Base-by-base conservation (phyloP, 1,140 invertebrate species). In the Meloidogyne exigua region DNA sequence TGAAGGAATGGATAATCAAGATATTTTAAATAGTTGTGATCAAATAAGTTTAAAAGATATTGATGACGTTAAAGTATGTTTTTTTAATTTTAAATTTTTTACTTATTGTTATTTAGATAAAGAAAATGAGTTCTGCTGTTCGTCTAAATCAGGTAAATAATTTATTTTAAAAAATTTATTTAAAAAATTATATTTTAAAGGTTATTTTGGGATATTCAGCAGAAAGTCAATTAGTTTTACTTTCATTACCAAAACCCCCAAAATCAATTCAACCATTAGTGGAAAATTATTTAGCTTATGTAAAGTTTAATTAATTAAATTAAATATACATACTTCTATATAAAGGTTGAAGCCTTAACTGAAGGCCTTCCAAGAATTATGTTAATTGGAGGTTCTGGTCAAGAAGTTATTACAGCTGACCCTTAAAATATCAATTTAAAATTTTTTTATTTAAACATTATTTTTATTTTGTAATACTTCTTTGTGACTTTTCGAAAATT, bases 361-460 rank as follows among this genome's bases (percentile, higher is more conserved):
- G 28, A 32, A 32, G 94, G 95, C 28, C 90, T 99, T 88, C 95
- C 97, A 88, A 91, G 94, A 88, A 95, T 98, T 80, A 90, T 99
- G 83, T 95, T 99, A 93, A 95, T 99, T 76, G 91, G 95, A 86
- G 96, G 96, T 76, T 93, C 94, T 82, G 96, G 96, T 42, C 92
- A 94, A 87, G 96, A 99, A 91, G 96, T 99, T 68, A 97, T 99
- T 90, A 99, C 96, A 84, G 98, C 98, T 88, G 98, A 97, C 90
- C 98, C 95, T 90, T 99, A 89, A 76, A 72, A 72, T 21, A 11
- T 2, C 15, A 44, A 72, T 72, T 15, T 26, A 39, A 39, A 10
- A 39, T 9, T 10, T 39, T 9, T 39, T 39, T 10, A 39, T 10
- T 39, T 39, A 4, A 39, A 39, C 4, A 39, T 10, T 39, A 32